These are phyloP conservation scores for Melipona bicolor DNA, from an alignment of 2,888 invertebrate genomes.

Conservation along the genomic window DNA sequence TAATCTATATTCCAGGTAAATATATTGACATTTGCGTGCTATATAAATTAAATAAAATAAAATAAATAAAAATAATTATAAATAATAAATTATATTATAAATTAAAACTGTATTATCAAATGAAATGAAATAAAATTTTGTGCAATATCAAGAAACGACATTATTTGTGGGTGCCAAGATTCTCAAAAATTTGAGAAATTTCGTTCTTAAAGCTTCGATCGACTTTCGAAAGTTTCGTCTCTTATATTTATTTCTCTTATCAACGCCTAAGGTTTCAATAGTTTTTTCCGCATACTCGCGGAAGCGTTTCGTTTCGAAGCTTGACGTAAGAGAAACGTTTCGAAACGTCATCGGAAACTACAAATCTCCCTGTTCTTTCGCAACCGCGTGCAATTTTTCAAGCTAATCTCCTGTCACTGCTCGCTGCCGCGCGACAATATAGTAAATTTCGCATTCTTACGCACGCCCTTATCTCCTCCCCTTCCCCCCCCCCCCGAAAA, in stretches of 20 bases:
- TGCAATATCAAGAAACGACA: no score
- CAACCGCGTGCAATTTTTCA: neutral
- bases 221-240: neutral
- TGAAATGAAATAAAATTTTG: no score
- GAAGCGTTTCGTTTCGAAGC: no score
- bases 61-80: no score
- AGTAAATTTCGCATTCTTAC: neutral
- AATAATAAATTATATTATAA: no score
- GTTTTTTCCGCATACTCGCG: neutral
- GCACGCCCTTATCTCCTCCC: neutral
- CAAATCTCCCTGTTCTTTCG: neutral
- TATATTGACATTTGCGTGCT: no score
- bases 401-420: neutral
- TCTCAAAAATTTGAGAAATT: neutral
- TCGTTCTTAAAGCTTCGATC: neutral
- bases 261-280: neutral
- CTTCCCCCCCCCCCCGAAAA: neutral
- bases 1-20: no score
- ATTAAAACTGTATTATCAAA: no score
- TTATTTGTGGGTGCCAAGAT: no score
- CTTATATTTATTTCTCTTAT: neutral
- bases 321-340: neutral
- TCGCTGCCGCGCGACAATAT: neutral
- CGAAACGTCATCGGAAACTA: neutral
- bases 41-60: no score